Base-by-base conservation (phyloP, 2,797 vertebrate species). In the Crax fasciolata region DNA sequence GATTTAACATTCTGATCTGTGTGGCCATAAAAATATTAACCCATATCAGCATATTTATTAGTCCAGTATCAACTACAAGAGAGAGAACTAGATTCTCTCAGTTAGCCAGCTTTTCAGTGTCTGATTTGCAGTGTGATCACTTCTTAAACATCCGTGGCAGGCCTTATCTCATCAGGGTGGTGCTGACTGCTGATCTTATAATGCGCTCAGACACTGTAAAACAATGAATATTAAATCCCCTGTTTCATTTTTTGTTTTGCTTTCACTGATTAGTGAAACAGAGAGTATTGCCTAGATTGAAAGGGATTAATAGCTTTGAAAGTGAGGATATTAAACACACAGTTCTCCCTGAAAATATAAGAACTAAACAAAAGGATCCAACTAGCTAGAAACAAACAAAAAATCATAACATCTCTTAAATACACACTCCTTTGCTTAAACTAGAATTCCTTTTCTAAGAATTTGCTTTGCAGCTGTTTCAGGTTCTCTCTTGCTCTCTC, bases 281-380 rank as follows among this genome's bases (percentile, higher is more conserved):
- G n/a, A n/a, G 20, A 49, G 23, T 11, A 49, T 57, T n/a, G 19
- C 20, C n/a, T 57, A 32, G n/a, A 7, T 57, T 57, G 54, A 57
- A 57, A 57, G 11, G 8, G 55, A 32, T 32, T 32, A 14, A 19
- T 21, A 57, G n/a, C 54, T 32, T 32, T 57, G 54, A 32, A 93
- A 75, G 3, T 0, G 0, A 4, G 13, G 3, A 4, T 72, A 23
- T 83, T 61, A 80, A 61, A n/a, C 8, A 39, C 1, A 1, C 30
- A 17, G 1, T 57, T 49, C 11, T 49, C 8, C 25, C 57, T 65
- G 13, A n/a, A 63, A 83, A 85, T 27, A 11, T 52, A 39, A 61
- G 13, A 84, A 55, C 3, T 23, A 55, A 59, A 65, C 4, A 25
- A 65, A 85, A 71, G 3, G 3, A 63, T 70, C 8, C 9, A 73